These are phyloP conservation scores for Enteromius fasciolatus DNA, from an alignment of 2,797 vertebrate genomes.

Conservation along the genomic window DNA sequence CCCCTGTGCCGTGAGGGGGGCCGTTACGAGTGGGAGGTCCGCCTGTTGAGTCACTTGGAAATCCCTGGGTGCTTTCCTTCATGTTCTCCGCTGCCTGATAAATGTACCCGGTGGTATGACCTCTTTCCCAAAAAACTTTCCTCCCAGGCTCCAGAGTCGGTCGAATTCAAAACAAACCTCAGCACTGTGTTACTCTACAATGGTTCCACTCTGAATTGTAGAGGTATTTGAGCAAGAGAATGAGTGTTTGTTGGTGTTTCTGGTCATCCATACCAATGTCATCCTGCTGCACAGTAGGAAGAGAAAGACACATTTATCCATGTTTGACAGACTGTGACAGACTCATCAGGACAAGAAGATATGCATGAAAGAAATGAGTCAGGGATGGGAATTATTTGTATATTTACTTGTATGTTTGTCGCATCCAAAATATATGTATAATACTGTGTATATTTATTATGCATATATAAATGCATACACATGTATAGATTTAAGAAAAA, in stretches of 20 bases:
- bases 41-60: conserved; percentile 48
- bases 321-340: conserved; percentile 3
- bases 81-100: conserved; percentile 17
- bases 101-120: conserved; percentile 29
- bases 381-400: not conserved
- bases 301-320: not conserved
- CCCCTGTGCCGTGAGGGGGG: conserved; percentile 9
- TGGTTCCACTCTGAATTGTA: not conserved
- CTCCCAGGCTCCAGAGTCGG: conserved; percentile 20
- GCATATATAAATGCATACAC: too few species aligned
- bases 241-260: conserved; percentile 30
- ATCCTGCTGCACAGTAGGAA: not conserved
- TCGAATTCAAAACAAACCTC: conserved; percentile 28
- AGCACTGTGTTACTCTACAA: conserved; percentile 2
- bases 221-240: not conserved
- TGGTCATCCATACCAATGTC: conserved; percentile 12
- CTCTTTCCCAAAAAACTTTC: not conserved
- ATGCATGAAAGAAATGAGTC: not conserved
- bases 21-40: conserved; percentile 33
- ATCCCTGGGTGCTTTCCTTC: conserved; percentile 45
- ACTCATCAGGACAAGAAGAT: not conserved
- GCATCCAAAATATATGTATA: too few species aligned
- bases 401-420: not conserved
- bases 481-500: too few species aligned
- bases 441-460: too few species aligned